These are phyloP conservation scores for Amphipyra berbera DNA, from an alignment of 2,888 invertebrate genomes.

Conservation along the genomic window DNA sequence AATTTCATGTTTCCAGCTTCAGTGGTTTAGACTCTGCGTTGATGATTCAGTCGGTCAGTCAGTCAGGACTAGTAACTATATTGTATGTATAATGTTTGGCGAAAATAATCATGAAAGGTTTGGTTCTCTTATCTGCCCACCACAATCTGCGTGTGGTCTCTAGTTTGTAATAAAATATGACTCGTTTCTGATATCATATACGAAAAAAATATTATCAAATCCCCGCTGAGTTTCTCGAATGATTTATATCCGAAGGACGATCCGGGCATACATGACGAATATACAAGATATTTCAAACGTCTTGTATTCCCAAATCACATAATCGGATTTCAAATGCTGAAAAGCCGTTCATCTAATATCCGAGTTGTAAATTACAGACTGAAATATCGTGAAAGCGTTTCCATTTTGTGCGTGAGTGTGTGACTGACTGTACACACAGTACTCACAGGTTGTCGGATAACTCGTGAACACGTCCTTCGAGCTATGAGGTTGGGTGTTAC, in stretches of 20 bases:
- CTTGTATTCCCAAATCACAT: constrained; percentile 50
- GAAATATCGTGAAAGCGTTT: constrained; percentile 34
- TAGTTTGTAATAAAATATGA: constrained; percentile 39
- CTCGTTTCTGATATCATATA: constrained; percentile 26
- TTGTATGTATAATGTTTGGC: constrained; percentile 6
- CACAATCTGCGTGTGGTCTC: constrained; percentile 26
- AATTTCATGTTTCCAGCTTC: no score
- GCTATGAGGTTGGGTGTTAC: constrained; percentile 23
- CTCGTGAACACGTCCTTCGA: constrained; percentile 33
- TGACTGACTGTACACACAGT: neutral
- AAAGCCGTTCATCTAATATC: constrained; percentile 38
- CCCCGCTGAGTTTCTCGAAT: constrained; percentile 41
- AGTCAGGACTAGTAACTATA: no score
- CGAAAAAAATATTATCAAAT: constrained; percentile 36
- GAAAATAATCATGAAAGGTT: constrained; percentile 18
- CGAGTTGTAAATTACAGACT: constrained; percentile 39
- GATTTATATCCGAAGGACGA: constrained; percentile 44
- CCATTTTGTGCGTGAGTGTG: constrained; percentile 25
- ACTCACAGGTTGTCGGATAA: constrained; percentile 32
- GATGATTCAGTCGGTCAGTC: no score
- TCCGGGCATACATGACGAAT: constrained; percentile 28
- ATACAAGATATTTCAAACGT: constrained; percentile 38
- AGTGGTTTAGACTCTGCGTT: no score
- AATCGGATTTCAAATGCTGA: constrained; percentile 54
- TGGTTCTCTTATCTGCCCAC: constrained; percentile 17